phyloP scores from a whole-genome alignment of 2,113 vertebrate genomes.

The Rana temporaria region DNA sequence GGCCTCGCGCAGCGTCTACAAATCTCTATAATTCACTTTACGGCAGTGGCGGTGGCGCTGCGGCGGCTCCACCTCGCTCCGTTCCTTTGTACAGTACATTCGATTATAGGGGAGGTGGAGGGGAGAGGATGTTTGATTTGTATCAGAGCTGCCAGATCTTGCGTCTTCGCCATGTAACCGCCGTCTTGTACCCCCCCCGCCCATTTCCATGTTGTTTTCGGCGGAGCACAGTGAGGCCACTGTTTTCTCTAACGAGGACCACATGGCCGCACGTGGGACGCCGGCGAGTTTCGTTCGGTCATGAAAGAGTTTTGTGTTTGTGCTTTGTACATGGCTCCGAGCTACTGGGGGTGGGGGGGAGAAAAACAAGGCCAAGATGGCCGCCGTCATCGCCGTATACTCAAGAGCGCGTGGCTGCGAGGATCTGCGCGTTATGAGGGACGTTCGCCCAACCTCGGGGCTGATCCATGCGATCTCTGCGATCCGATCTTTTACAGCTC shows the following conservation, averaged over 20 bases:
- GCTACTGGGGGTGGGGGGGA: neutral
- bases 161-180: neutral
- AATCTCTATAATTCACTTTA: neutral
- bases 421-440: too few relatives aligned
- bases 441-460: too few relatives aligned
- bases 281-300: neutral
- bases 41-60: neutral
- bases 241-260: neutral
- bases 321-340: neutral
- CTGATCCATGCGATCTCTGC: too few relatives aligned
- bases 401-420: too few relatives aligned
- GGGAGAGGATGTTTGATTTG: neutral
- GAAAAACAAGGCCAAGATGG: neutral
- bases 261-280: neutral
- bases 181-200: neutral
- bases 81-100: neutral
- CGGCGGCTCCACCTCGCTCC: neutral
- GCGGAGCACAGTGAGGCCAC: neutral
- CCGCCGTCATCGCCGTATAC: neutral
- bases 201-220: conserved; percentile 1
- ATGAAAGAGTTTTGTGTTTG: neutral
- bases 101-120: neutral
- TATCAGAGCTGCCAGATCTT: neutral
- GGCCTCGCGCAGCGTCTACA: neutral
- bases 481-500: too few relatives aligned